Conservation (phyloP, 2,113 vertebrate species). For the Onychostoma macrolepis region DNA sequence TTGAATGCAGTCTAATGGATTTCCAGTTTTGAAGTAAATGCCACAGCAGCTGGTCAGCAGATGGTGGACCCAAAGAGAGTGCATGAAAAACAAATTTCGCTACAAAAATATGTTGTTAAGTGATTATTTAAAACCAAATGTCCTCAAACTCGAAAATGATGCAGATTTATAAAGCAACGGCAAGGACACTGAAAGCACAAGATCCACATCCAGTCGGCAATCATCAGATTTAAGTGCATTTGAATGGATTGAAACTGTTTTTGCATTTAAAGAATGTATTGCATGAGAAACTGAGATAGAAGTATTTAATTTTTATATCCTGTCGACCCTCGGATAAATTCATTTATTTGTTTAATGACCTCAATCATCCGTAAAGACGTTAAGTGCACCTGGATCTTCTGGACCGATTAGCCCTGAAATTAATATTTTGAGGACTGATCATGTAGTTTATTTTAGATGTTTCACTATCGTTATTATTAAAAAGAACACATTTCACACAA, state of each 20-base stretch:
- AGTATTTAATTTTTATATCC: not conserved
- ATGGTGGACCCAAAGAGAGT: not conserved
- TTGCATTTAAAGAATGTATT: not conserved
- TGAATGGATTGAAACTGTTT: not conserved
- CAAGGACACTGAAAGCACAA: not conserved
- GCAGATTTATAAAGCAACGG: not conserved
- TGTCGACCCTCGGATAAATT: not conserved
- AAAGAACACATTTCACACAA: not conserved
- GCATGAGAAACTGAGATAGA: not conserved
- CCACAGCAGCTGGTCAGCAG: constrained; percentile 14
- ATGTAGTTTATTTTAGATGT: not conserved
- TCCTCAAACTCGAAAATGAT: not conserved
- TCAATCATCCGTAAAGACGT: not conserved
- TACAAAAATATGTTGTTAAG: not conserved
- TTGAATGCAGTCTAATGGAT: not conserved
- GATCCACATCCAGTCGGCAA: not conserved
- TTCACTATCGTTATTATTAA: not conserved
- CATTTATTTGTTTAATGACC: not conserved
- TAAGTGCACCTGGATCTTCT: not conserved
- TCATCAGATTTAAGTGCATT: not conserved
- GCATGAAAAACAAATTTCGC: not conserved
- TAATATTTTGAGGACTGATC: not conserved
- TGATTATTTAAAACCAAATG: not conserved
- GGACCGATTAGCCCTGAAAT: not conserved
- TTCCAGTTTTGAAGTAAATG: not conserved